Base-by-base conservation (phyloP, 1,140 invertebrate species). In the Phocides pigmalion region DNA sequence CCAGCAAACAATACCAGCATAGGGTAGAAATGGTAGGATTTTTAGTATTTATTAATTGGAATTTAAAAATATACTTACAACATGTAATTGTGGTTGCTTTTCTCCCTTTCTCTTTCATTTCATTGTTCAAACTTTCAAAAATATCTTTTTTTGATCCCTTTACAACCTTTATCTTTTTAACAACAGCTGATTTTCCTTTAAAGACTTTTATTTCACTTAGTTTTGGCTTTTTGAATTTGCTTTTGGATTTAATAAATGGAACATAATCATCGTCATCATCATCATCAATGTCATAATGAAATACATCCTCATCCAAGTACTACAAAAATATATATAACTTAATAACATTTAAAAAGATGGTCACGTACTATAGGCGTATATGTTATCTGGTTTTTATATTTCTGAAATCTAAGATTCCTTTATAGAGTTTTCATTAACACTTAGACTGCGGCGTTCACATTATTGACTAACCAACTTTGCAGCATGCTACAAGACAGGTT, bases 261-360 rank as follows among this genome's bases (percentile, higher is more conserved):
- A 85, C 54, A 74, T 89, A 91, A 54, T 91, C 89, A 74, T 87
- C 84, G 68, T 87, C 84, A 68, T 89, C 87, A 73, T 89, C 80
- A 73, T 87, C 66, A 68, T 87, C 76, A 75, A 84, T 80, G 72
- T 86, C 81, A 46, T 35, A 35, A 73, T 83, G 74, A 59, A 79
- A 88, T 22, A 79, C 66, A 68, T 86, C 76, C 74, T 87, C 81
- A 76, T 87, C 81, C 41, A 87, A 62, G 64, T 83, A 91, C 88
- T 89, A 49, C 15, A 17, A 11, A 47, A 12, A 62, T 11, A 28
- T 28, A 1, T 28, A 8, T 28, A 8, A n/a, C 9, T 28, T 28
- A 22, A 22, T 22, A 22, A 5, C 2, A 22, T 2, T 22, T 3
- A 22, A 5, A 22, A 22, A 22, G 20, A 5, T 22, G 5, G 5